Evolutionary conservation across 2,888 invertebrate species (phyloP), one percentile per base, ranked within the genome.

Genomic region (Masnerella sp.): DNA sequence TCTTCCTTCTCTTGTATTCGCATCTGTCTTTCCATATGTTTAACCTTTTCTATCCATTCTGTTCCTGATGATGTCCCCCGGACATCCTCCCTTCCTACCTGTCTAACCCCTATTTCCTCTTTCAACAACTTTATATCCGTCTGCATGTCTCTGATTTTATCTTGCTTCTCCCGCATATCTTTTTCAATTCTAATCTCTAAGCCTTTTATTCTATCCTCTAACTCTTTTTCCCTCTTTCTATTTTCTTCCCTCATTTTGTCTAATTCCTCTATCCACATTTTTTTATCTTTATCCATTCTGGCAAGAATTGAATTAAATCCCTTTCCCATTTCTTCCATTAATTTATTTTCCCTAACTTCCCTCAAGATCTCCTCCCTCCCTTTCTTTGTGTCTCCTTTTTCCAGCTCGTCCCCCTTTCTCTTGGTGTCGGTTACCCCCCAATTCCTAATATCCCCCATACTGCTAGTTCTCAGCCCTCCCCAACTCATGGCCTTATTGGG

Each of bases 181-280:
- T 25, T 25, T 7, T 25, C 25, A 7, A 34, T 34, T n/a, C 12
- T 34, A 4, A 3, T 12, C 34, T 34, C 34, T n/a, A 34, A 7
- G 9, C 9, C 34, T n/a, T 4, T 34, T 34, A 34, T 34, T 12
- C 9, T 34, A 7, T 34, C 12, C 34, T 34, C 34, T 7, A 34
- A 12, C 34, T n/a, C 4, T 12, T 34, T 34, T 34, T 34, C 34
- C 34, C 34, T 34, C n/a, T 12, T 34, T n/a, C 34, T 34, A n/a
- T 34, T 34, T 7, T 34, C 34, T n/a, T 34, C 34, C 34, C 12
- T 34, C 34, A 11, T 7, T 34, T 4, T 4, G 5, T 34, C 34
- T n/a, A 34, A n/a, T 7, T 34, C 34, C 9, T 34, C 9, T n/a
- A 3, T 34, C 34, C 25, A 25, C n/a, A n/a, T n/a, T n/a, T n/a